Conservation (phyloP, 2,888 invertebrate species). For the Drosophila paranaensis region DNA sequence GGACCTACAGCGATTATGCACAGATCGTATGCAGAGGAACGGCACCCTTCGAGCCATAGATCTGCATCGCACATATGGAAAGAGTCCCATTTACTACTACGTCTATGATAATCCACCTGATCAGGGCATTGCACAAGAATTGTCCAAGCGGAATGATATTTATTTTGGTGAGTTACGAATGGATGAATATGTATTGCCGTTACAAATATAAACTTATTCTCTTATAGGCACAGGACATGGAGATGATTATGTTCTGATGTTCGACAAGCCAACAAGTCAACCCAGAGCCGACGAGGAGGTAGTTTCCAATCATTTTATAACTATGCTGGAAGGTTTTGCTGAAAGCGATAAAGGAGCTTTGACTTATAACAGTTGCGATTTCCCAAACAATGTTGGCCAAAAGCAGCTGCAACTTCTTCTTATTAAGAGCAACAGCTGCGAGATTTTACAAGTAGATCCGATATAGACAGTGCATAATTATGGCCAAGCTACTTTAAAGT, state of each 20-base stretch:
- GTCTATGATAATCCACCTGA: slow-evolving; percentile 84
- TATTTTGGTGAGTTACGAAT: too few species aligned
- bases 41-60: slow-evolving; percentile 87
- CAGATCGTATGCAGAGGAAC: slow-evolving; percentile 88
- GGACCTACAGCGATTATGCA: slow-evolving; percentile 86
- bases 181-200: too few species aligned
- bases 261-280: not conserved
- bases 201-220: too few species aligned
- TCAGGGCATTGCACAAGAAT: not conserved
- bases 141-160: slow-evolving; percentile 84
- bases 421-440: slow-evolving; percentile 59
- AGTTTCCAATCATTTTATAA: slow-evolving; percentile 21
- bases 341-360: slow-evolving; percentile 31
- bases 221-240: slow-evolving; percentile 4
- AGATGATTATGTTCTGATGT: not conserved
- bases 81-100: slow-evolving; percentile 82
- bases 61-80: slow-evolving; percentile 61
- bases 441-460: not conserved
- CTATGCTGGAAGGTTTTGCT: slow-evolving; percentile 72
- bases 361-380: slow-evolving; percentile 64
- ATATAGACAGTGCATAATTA: too few species aligned
- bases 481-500: too few species aligned
- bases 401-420: slow-evolving; percentile 47
- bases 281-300: not conserved
- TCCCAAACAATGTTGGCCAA: slow-evolving; percentile 53